phyloP scores from a whole-genome alignment of 1,140 invertebrate species.

The Chymomyza costata region DNA sequence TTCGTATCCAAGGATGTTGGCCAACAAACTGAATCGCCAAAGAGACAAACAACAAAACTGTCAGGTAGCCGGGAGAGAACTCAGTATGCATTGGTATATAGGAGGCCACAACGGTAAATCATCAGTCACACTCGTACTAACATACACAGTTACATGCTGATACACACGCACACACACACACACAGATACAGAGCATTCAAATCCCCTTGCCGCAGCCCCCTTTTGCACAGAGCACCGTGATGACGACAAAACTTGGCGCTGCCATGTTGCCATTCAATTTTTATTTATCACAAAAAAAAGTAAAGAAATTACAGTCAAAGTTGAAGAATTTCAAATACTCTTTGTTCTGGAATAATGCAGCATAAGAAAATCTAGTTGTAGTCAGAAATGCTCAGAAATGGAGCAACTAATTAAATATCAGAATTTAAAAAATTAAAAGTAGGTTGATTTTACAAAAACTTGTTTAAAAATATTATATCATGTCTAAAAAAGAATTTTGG shows the following conservation, averaged over 20 bases:
- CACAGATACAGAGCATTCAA: constrained; percentile 12
- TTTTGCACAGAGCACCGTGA: constrained; percentile 13
- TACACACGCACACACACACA: constrained; percentile 2
- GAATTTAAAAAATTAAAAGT: too few relatives aligned
- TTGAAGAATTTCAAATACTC: too few relatives aligned
- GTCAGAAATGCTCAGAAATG: too few relatives aligned
- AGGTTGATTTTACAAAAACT: too few relatives aligned
- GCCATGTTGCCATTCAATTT: not conserved
- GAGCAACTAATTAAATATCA: too few relatives aligned
- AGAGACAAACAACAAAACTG: constrained; percentile 12
- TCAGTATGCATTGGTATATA: constrained; percentile 13
- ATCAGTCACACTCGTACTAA: constrained; percentile 31
- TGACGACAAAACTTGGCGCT: constrained; percentile 46
- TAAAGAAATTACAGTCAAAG: too few relatives aligned
- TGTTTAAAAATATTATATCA: too few relatives aligned
- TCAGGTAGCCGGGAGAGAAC: constrained; percentile 26
- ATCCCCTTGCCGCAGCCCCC: constrained; percentile 10
- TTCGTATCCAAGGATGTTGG: too few relatives aligned
- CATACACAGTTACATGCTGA: constrained; percentile 12
- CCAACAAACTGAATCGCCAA: constrained; percentile 11
- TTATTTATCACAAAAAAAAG: too few relatives aligned
- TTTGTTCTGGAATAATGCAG: too few relatives aligned
- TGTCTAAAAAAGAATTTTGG: too few relatives aligned
- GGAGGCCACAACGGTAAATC: constrained; percentile 69
- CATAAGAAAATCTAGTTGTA: too few relatives aligned